These are phyloP conservation scores for Cromileptes altivelis DNA, from an alignment of 2,113 vertebrate genomes.

Conservation along the genomic window DNA sequence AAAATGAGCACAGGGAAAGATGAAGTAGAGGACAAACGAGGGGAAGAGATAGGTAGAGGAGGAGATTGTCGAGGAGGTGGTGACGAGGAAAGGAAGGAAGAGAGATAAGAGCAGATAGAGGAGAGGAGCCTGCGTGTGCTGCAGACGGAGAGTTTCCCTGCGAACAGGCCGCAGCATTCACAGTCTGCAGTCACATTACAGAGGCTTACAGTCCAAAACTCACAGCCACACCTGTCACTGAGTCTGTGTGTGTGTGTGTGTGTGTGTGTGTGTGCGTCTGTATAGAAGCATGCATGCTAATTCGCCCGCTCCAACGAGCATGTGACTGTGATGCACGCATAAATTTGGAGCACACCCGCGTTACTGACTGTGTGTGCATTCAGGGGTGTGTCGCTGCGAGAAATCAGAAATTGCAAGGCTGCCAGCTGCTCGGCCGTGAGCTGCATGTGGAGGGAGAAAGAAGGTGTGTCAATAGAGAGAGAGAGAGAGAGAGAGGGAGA, in stretches of 20 bases:
- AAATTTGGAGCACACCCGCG: neutral
- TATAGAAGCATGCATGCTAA: conserved; percentile 1
- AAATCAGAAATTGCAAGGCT: conserved; percentile 9
- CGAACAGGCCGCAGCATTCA: conserved; percentile 22
- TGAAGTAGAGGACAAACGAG: neutral
- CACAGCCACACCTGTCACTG: conserved; percentile 53
- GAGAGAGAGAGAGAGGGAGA: neutral
- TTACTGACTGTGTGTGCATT: neutral
- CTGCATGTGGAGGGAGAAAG: conserved; percentile 3
- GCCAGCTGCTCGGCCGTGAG: conserved; percentile 19
- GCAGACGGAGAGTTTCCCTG: conserved; percentile 8
- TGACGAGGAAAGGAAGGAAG: neutral
- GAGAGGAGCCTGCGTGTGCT: neutral
- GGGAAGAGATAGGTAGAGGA: too few relatives aligned
- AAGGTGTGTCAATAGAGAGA: conserved; percentile 20
- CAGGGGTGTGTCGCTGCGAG: conserved; percentile 34
- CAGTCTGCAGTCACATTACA: conserved; percentile 21
- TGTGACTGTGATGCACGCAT: conserved; percentile 29
- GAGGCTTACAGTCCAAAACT: conserved; percentile 1
- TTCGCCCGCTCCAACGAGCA: neutral
- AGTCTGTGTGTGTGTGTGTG: neutral
- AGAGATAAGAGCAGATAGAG: neutral
- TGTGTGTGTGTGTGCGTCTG: neutral
- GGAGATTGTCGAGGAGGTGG: too few relatives aligned
- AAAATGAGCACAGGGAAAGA: neutral